A percentile compares a stretch with the other conserved stretches of the same genome.
Conservation (phyloP, 2,113 vertebrate genomes). For the Pardalotus punctatus region DNA sequence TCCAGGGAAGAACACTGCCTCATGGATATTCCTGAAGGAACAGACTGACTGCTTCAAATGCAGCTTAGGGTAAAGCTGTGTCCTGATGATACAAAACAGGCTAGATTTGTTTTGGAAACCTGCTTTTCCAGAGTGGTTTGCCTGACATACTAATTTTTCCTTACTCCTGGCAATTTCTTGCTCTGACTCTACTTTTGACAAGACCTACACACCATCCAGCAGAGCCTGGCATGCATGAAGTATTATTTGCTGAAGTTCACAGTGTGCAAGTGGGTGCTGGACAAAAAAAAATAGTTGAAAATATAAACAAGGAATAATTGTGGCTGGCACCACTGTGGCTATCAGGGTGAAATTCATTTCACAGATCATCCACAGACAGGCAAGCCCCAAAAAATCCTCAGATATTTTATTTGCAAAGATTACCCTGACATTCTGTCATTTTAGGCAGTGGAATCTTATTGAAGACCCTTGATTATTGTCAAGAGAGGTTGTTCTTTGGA, state of each 20-base stretch:
- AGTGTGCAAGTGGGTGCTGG: neutral
- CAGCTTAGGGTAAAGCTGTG: neutral
- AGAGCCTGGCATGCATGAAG: neutral
- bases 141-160: neutral
- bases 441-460: neutral
- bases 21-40: neutral
- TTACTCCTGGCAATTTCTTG: neutral
- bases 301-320: neutral
- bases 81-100: neutral
- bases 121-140: slow-evolving; percentile 26
- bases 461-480: neutral
- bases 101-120: slow-evolving; percentile 40
- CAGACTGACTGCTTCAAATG: neutral
- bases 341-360: neutral
- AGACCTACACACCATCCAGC: neutral
- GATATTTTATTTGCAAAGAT: neutral
- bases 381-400: neutral
- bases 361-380: neutral
- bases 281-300: neutral
- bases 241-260: neutral
- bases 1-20: neutral
- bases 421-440: neutral
- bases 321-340: neutral
- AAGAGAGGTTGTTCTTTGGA: neutral
- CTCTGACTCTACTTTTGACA: slow-evolving; percentile 2